Base-by-base conservation (phyloP, 2,113 vertebrate species). In the Cariama cristata region DNA sequence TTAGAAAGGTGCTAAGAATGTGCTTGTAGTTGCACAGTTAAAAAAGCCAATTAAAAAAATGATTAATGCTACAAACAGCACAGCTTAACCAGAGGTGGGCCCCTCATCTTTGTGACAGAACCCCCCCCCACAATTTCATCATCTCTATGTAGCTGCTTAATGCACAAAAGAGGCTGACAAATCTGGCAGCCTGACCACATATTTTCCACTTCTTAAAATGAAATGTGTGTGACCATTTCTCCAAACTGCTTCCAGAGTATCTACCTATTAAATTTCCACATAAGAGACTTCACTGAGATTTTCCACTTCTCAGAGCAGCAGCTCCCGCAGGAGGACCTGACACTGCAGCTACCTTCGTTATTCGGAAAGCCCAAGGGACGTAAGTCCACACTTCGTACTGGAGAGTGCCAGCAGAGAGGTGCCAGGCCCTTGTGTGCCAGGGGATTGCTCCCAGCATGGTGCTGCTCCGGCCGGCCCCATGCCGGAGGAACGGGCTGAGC, bases 161-260 rank as follows among this genome's bases (percentile, higher is more conserved):
- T 40, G 44, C 42, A 58, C 58, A 79, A 44, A 68, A 76, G 67
- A 40, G 63, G 15, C 38, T 86, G 88, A 83, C 15, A 69, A 72
- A 45, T 73, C 81, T 94, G 92, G 81, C 75, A 71, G 55, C 24
- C 72, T 90, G 75, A 62, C 42, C 79, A 24, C 35, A 8, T 86
- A 88, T 76, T 97, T 95, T 93, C 96, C 85, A 86, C 58, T 76
- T 92, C 28, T 9, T 64, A 79, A 88, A 96, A 58, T 38, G 62
- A 94, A 90, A 93, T 2, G 15, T 30, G 26, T 62, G 67, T 71
- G 55, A 93, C 59, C 10, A 4, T 79, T 94, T 86, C 72, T 92
- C 20, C 14, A 44, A 55, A 47, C 58, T 74, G 82, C 72, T 87
- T 69, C 0, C 0, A 66, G 82, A 90, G 28, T 86, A 76, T 53